These are phyloP conservation scores for Hypomecis punctinalis DNA, from an alignment of 2,888 invertebrate genomes.

Conservation along the genomic window DNA sequence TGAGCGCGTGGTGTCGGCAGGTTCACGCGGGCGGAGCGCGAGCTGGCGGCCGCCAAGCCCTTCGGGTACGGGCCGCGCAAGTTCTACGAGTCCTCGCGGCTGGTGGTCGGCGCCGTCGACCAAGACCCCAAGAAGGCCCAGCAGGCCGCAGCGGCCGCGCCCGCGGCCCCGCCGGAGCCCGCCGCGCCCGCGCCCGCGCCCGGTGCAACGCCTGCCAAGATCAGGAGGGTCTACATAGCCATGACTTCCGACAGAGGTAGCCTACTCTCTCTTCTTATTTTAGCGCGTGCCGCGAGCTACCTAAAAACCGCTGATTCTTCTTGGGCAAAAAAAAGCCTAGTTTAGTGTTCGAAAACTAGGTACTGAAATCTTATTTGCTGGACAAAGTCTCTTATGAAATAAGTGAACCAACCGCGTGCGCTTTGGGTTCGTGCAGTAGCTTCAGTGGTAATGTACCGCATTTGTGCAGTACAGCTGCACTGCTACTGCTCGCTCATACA, in stretches of 20 bases:
- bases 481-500: too few species aligned
- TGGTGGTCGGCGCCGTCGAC: slow-evolving; percentile 59
- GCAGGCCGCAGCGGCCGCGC: slow-evolving; percentile 83
- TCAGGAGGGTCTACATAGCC: slow-evolving; percentile 85
- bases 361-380: too few species aligned
- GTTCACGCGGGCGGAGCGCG: slow-evolving; percentile 90
- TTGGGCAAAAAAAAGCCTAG: too few species aligned
- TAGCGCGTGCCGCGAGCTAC: background rate
- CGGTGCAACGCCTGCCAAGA: slow-evolving; percentile 51
- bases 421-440: too few species aligned
- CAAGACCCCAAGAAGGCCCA: slow-evolving; percentile 44
- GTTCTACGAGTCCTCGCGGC: slow-evolving; percentile 84
- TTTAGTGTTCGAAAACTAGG: too few species aligned
- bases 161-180: slow-evolving; percentile 70
- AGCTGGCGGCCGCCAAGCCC: slow-evolving; percentile 88
- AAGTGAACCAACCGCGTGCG: too few species aligned
- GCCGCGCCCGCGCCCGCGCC: slow-evolving; percentile 58
- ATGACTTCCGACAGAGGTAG: slow-evolving; percentile 89
- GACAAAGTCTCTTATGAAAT: too few species aligned
- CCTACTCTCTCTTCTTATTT: too few species aligned
- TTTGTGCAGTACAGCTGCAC: too few species aligned
- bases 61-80: slow-evolving; percentile 89
- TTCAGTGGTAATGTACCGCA: too few species aligned
- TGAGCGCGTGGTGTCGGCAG: slow-evolving; percentile 64
- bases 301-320: too few species aligned